These are phyloP conservation scores for Drosophila auraria DNA, from an alignment of 1,140 invertebrate species.

Conservation along the genomic window DNA sequence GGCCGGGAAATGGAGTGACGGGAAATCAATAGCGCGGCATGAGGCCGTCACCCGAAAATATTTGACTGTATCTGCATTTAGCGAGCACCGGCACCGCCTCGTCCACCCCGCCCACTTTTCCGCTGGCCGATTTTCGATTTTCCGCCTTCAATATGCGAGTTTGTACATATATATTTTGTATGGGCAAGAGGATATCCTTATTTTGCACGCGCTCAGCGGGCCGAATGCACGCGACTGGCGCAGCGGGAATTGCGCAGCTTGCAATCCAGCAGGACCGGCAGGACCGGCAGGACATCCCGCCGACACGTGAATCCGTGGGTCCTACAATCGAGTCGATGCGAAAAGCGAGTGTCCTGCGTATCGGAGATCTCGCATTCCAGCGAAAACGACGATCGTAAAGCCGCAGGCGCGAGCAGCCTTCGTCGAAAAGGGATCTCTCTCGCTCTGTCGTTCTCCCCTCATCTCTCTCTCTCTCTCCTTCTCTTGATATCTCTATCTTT, in stretches of 20 bases:
- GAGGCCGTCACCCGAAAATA: constrained; percentile 10
- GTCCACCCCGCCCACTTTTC: neutral
- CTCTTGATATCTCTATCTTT: neutral
- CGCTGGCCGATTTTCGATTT: constrained; percentile 12
- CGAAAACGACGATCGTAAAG: constrained; percentile 71
- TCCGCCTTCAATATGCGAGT: constrained; percentile 18
- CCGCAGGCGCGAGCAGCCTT: constrained; percentile 61
- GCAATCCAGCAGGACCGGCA: constrained; percentile 20
- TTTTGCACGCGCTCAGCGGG: constrained; percentile 46
- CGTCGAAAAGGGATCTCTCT: constrained; percentile 38
- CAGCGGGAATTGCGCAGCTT: constrained; percentile 48
- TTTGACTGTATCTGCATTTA: constrained; percentile 30
- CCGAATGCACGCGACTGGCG: constrained; percentile 65
- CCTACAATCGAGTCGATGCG: constrained; percentile 1
- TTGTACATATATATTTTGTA: neutral
- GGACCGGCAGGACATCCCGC: constrained; percentile 33
- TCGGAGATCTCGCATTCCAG: constrained; percentile 52
- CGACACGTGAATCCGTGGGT: constrained; percentile 20
- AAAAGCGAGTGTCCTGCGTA: constrained; percentile 7
- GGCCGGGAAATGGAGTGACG: constrained; percentile 34
- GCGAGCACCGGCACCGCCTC: constrained; percentile 21
- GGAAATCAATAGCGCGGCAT: constrained; percentile 66
- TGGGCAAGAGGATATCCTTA: neutral
- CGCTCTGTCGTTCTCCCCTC: neutral
- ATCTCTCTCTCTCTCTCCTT: neutral